phyloP scores from a whole-genome alignment of 1,140 invertebrate genomes.

The Trypoxylus dichotomus region DNA sequence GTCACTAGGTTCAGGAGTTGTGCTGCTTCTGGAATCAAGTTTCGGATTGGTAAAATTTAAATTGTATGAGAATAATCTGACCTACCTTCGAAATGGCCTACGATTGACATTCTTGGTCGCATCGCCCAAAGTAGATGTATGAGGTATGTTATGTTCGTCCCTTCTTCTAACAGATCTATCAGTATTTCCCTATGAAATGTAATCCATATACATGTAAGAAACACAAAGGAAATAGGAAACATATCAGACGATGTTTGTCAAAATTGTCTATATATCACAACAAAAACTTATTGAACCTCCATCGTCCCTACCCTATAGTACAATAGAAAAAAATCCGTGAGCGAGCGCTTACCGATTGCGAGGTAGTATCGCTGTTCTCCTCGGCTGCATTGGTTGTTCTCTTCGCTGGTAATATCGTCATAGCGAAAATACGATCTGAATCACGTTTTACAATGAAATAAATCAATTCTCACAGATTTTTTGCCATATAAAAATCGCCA shows the following conservation, averaged over 20 bases:
- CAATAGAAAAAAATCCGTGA: conserved; percentile 2
- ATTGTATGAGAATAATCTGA: neutral
- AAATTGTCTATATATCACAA: conserved; percentile 31
- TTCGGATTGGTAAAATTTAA: conserved; percentile 7
- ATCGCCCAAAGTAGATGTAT: conserved; percentile 43
- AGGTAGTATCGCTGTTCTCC: conserved; percentile 45
- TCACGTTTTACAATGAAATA: neutral
- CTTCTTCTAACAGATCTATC: conserved; percentile 44
- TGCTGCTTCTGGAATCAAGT: conserved; percentile 36
- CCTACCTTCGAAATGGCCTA: conserved; percentile 47
- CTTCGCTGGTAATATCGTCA: conserved; percentile 52
- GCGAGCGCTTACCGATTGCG: conserved; percentile 45
- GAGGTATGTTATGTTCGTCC: conserved; percentile 44
- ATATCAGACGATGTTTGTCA: conserved; percentile 29
- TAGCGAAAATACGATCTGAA: conserved; percentile 29
- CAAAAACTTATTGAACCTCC: conserved; percentile 35
- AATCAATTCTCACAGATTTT: neutral
- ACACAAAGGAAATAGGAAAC: conserved; percentile 25
- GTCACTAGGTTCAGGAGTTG: conserved; percentile 47
- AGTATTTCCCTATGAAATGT: conserved; percentile 39
- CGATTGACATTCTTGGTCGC: conserved; percentile 39
- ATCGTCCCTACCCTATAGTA: conserved; percentile 35
- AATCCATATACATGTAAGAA: no score
- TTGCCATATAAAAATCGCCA: neutral
- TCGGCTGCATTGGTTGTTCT: conserved; percentile 45